Evolutionary conservation across 2,797 vertebrate genomes (phyloP).

Genomic region (Tenualosa ilisha): DNA sequence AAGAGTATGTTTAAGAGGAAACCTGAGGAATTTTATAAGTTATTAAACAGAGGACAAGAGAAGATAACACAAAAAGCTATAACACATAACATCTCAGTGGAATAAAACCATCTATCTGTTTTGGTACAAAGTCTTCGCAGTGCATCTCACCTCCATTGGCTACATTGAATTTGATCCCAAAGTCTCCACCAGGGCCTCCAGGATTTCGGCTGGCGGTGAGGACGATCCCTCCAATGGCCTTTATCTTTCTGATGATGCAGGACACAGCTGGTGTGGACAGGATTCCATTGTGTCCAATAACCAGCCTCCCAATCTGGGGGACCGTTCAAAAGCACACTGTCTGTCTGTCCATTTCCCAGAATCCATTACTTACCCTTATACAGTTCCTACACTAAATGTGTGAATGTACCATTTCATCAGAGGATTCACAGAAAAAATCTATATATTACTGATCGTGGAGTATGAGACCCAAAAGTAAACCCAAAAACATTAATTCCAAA

Average conservation of each 20-base stretch:
- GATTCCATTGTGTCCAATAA: conserved; percentile 95
- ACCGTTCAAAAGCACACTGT: neutral
- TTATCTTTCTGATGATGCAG: conserved; percentile 98
- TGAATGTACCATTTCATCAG: neutral
- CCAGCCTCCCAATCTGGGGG: conserved; percentile 90
- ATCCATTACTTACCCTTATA: neutral
- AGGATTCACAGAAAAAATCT: neutral
- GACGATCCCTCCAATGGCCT: conserved; percentile 96
- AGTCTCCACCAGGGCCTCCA: conserved; percentile 93
- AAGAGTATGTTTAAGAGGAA: neutral
- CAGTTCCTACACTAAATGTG: neutral
- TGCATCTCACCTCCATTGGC: conserved; percentile 89
- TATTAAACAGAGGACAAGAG: neutral
- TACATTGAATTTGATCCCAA: conserved; percentile 97
- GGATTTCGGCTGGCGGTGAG: conserved; percentile 97
- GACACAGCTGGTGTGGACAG: conserved; percentile 97
- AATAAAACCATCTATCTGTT: neutral
- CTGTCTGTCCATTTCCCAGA: neutral
- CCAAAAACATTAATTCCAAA: neutral
- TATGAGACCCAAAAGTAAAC: neutral
- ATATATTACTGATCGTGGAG: neutral
- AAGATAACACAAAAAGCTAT: neutral
- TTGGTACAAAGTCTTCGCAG: neutral
- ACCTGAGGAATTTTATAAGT: neutral
- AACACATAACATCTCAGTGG: neutral